Percentiles rank a stretch among this genome's conserved stretches.
phyloP scores from a whole-genome alignment of 2,888 invertebrate species.

The Troides oblongomaculatus region DNA sequence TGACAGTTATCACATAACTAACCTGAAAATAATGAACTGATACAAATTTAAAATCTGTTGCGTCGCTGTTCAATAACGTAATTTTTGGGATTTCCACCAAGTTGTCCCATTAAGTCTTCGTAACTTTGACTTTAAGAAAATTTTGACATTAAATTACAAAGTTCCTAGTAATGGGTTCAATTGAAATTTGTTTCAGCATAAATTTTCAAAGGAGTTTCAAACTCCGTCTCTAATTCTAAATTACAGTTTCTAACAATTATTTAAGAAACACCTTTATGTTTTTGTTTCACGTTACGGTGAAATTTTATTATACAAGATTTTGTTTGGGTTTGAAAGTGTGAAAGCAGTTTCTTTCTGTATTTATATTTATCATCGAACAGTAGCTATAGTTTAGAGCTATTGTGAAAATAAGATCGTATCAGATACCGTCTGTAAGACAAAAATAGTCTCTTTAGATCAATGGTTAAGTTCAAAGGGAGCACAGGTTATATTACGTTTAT shows the following conservation, averaged over 20 bases:
- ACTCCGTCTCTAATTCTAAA: conserved; percentile 34
- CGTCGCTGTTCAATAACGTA: conserved; percentile 33
- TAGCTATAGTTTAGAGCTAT: too few species aligned
- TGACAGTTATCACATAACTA: too few species aligned
- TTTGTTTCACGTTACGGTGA: neutral
- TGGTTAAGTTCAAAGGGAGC: too few species aligned
- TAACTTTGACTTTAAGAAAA: conserved; percentile 43
- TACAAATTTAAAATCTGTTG: conserved; percentile 23
- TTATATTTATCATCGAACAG: too few species aligned
- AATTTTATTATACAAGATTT: too few species aligned
- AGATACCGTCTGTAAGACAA: too few species aligned
- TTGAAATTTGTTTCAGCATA: conserved; percentile 59
- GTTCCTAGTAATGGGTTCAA: conserved; percentile 53
- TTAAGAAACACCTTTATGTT: conserved; percentile 19
- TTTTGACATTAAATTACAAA: conserved; percentile 57
- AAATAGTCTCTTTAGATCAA: too few species aligned
- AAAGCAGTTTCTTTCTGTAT: too few species aligned
- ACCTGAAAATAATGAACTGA: conserved; percentile 31
- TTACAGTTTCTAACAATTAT: conserved; percentile 31
- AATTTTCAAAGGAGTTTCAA: conserved; percentile 44
- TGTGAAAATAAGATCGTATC: too few species aligned
- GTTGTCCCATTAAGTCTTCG: conserved; percentile 32
- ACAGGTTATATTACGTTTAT: too few species aligned
- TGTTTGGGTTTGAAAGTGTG: too few species aligned
- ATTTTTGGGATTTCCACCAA: conserved; percentile 34